These are phyloP conservation scores for Venustaconcha ellipsiformis DNA, from an alignment of 1,140 invertebrate genomes.

Conservation along the genomic window DNA sequence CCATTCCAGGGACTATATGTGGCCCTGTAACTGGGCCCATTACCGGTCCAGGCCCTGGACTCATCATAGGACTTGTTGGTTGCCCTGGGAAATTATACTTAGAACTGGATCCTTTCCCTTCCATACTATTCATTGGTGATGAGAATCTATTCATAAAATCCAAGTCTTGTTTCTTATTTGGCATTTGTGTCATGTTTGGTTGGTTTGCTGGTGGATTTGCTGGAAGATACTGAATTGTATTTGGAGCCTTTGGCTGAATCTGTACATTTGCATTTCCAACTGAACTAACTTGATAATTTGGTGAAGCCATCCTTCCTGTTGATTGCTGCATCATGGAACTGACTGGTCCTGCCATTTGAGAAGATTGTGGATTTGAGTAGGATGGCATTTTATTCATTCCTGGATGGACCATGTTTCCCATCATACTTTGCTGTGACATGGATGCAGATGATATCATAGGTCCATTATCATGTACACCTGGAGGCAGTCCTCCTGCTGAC, in stretches of 20 bases:
- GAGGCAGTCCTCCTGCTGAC: conserved; percentile 17
- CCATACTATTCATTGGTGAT: conserved; percentile 70
- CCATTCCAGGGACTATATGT: conserved; percentile 2
- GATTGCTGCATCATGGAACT: conserved; percentile 25
- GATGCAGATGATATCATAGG: not conserved
- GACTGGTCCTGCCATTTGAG: conserved; percentile 27
- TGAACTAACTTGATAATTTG: conserved; percentile 45
- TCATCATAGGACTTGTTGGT: conserved; percentile 50
- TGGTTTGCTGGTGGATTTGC: conserved; percentile 71
- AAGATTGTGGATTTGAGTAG: conserved; percentile 20
- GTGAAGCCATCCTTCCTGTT: conserved; percentile 37
- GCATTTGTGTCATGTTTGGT: conserved; percentile 65
- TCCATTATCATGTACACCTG: conserved; percentile 26
- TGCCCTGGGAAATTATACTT: conserved; percentile 68
- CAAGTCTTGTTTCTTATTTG: conserved; percentile 87
- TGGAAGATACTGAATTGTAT: conserved; percentile 97
- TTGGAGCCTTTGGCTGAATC: conserved; percentile 95
- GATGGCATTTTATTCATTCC: no score
- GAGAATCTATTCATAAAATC: conserved; percentile 92
- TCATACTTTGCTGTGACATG: no score
- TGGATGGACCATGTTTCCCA: no score
- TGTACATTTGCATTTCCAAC: conserved; percentile 70
- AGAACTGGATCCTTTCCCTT: conserved; percentile 79
- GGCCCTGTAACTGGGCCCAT: conserved; percentile 13
- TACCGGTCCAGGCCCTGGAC: conserved; percentile 38